Conservation (phyloP, 2,888 invertebrate genomes). For the Andrena flavipes region DNA sequence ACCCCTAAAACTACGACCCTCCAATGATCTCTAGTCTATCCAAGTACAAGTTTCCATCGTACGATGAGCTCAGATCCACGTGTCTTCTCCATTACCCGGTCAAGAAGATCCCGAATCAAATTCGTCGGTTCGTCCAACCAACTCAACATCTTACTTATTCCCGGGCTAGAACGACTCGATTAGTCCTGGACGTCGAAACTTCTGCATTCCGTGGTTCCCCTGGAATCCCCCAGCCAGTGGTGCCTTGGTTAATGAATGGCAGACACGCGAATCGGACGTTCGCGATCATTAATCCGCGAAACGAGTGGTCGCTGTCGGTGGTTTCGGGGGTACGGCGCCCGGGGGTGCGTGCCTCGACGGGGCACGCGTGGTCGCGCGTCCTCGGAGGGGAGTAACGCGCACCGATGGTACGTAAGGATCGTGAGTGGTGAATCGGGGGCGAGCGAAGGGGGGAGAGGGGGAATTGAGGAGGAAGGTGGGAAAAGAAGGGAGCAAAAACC, state of each 20-base stretch:
- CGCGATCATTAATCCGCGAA: conserved; percentile 28
- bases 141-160: neutral
- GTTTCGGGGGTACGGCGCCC: neutral
- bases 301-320: conserved; percentile 18
- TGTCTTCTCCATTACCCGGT: neutral
- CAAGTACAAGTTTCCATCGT: no score
- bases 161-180: neutral
- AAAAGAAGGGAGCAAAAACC: neutral
- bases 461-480: neutral
- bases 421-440: neutral
- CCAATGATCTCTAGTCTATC: no score
- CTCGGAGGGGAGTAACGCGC: neutral
- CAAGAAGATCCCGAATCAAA: neutral
- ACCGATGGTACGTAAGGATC: conserved; percentile 18
- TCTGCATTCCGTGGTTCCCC: neutral
- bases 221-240: neutral
- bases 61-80: no score
- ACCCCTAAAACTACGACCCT: no score
- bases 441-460: conserved; percentile 2
- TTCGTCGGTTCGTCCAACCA: neutral
- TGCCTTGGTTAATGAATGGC: conserved; percentile 21
- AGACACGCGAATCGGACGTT: neutral
- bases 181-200: neutral
- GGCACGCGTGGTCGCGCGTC: conserved; percentile 13
- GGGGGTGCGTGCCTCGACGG: neutral